phyloP scores from a whole-genome alignment of 2,113 vertebrate genomes.

The Mohoua ochrocephala region DNA sequence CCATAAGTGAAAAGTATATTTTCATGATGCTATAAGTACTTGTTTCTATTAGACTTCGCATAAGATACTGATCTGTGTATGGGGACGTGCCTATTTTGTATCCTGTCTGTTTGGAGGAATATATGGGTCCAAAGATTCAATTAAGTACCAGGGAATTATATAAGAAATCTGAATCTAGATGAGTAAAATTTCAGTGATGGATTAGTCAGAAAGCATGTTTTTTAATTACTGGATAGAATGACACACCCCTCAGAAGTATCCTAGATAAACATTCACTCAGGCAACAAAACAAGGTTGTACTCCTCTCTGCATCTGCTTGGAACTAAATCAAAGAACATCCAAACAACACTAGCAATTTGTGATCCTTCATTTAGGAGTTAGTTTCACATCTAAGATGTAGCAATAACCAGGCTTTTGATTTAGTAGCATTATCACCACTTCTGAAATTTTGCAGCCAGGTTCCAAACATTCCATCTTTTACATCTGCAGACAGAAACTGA shows the following conservation, averaged over 20 bases:
- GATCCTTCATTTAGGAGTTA: not conserved
- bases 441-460: not conserved
- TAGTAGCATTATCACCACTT: not conserved
- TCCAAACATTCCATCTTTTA: not conserved
- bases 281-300: not conserved
- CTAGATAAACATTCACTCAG: not conserved
- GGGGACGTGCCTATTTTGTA: not conserved
- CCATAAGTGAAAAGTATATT: not conserved
- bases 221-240: not conserved
- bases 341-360: not conserved
- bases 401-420: not conserved
- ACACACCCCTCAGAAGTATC: not conserved
- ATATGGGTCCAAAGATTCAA: constrained; percentile 19
- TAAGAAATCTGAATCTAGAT: constrained; percentile 75
- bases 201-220: not conserved
- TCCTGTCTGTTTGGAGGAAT: constrained; percentile 74
- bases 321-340: not conserved
- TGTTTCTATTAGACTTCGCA: not conserved
- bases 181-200: not conserved
- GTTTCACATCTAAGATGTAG: not conserved
- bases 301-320: not conserved
- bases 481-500: not conserved
- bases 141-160: constrained; percentile 58
- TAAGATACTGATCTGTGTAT: not conserved
- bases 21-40: not conserved